phyloP scores from a whole-genome alignment of 2,113 vertebrate species.

The Reinhardtius hippoglossoides region DNA sequence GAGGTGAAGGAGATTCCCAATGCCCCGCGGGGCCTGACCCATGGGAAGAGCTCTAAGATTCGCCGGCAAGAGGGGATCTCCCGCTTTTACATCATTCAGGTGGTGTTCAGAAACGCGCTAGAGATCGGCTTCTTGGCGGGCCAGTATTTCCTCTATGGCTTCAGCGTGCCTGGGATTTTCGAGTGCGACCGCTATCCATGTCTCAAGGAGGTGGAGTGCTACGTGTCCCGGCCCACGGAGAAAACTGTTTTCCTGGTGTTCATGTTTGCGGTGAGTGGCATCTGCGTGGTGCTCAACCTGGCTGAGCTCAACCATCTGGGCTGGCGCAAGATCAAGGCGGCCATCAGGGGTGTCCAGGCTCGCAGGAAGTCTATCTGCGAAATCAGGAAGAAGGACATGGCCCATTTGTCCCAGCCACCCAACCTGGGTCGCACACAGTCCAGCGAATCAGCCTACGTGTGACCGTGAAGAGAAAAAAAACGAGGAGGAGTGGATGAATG shows the following conservation, averaged over 20 bases:
- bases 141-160: constrained; percentile 91
- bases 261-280: constrained; percentile 93
- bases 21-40: constrained; percentile 70
- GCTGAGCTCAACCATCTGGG: constrained; percentile 93
- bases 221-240: constrained; percentile 90
- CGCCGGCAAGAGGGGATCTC: constrained; percentile 89
- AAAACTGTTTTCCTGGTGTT: constrained; percentile 91
- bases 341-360: constrained; percentile 86
- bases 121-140: constrained; percentile 90
- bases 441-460: constrained; percentile 90
- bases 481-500: constrained; percentile 51
- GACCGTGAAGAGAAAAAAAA: constrained; percentile 51
- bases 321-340: constrained; percentile 89
- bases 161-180: constrained; percentile 87
- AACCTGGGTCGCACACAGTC: constrained; percentile 89
- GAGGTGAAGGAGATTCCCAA: constrained; percentile 87
- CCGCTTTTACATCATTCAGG: constrained; percentile 91
- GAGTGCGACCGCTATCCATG: constrained; percentile 91
- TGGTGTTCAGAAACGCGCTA: constrained; percentile 90
- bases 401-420: constrained; percentile 81
- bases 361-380: constrained; percentile 87
- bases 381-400: constrained; percentile 85
- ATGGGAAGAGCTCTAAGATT: constrained; percentile 82
- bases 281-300: constrained; percentile 91
- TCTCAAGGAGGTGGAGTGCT: constrained; percentile 91